Conservation (phyloP, 2,113 vertebrate species). For the Colossoma macropomum region DNA sequence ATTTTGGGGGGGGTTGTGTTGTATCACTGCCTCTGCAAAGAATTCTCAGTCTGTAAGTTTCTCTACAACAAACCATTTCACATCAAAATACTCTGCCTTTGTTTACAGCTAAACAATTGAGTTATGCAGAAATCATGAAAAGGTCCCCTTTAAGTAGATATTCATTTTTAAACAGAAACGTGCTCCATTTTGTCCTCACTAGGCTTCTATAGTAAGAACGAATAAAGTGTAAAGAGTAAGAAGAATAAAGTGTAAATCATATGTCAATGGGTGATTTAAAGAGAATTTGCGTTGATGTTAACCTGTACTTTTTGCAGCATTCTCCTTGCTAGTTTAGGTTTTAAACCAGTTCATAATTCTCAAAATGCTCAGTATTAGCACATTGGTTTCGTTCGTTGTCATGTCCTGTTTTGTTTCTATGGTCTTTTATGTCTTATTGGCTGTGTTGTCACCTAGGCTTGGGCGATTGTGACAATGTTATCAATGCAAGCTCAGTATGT, state of each 20-base stretch:
- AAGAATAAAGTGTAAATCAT: background rate
- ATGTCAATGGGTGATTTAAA: background rate
- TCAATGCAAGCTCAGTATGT: no score
- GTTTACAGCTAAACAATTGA: no score
- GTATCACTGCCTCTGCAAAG: no score
- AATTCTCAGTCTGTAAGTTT: no score
- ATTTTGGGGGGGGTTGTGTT: no score
- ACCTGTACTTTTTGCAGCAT: background rate
- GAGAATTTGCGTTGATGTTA: background rate
- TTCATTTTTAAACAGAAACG: background rate
- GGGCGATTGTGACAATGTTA: background rate
- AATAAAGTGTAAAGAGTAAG: background rate
- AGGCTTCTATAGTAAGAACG: slow-evolving; percentile 24
- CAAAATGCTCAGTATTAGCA: background rate
- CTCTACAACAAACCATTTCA: no score
- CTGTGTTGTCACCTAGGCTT: background rate
- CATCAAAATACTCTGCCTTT: no score
- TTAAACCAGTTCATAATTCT: background rate
- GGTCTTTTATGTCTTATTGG: slow-evolving; percentile 7
- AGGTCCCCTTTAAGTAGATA: no score
- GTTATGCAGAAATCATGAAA: no score
- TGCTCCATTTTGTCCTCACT: slow-evolving; percentile 45
- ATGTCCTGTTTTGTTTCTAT: background rate
- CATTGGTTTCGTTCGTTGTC: background rate
- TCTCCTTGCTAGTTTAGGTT: background rate